Evolutionary conservation across 2,113 vertebrate species (phyloP).

Genomic region (Catharus fuscescens): DNA sequence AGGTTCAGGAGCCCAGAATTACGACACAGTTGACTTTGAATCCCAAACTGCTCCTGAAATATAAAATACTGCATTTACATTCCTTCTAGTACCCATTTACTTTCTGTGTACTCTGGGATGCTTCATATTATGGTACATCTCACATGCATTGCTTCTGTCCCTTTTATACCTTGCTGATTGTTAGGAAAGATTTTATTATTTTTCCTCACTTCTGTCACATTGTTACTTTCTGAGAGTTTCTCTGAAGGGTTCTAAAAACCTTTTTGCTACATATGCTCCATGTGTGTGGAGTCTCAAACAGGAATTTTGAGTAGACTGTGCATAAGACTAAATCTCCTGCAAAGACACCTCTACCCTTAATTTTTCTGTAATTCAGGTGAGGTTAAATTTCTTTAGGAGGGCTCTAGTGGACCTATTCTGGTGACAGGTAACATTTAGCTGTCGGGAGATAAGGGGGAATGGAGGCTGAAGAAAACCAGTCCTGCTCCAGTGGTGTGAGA

Average conservation of each 20-base stretch:
- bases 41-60: neutral
- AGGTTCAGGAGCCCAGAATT: neutral
- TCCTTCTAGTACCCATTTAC: neutral
- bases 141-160: neutral
- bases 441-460: neutral
- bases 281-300: neutral
- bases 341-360: neutral
- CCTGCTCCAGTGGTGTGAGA: neutral
- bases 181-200: neutral
- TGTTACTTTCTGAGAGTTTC: neutral
- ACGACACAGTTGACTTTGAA: neutral
- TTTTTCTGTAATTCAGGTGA: neutral
- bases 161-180: neutral
- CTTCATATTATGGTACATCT: neutral
- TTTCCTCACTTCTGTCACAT: neutral
- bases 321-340: neutral
- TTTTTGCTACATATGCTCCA: neutral
- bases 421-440: neutral
- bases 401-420: neutral
- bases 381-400: neutral
- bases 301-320: neutral
- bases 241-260: neutral
- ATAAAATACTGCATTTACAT: neutral
- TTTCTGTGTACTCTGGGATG: neutral
- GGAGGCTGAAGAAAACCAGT: neutral